Percentiles rank a stretch among this genome's conserved stretches.
These are phyloP conservation scores for Petrolisthes cinctipes DNA, from an alignment of 2,888 invertebrate species.

Conservation along the genomic window DNA sequence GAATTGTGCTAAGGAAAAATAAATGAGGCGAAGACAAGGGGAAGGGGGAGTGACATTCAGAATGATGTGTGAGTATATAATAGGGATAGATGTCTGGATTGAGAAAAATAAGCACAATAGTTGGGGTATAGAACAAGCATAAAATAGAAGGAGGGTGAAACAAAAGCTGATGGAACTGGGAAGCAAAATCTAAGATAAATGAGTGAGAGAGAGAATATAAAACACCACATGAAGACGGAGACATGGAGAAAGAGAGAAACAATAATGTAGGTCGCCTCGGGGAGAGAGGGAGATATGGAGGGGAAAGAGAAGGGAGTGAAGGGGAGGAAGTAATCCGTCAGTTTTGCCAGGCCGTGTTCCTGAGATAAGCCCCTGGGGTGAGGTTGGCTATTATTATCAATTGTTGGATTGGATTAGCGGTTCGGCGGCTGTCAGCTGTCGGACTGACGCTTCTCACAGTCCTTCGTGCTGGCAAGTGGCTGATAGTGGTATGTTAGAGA, in stretches of 20 bases:
- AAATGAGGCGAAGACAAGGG: background rate
- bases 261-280: background rate
- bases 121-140: background rate
- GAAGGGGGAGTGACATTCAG: background rate
- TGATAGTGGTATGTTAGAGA: background rate
- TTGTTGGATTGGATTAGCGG: constrained; percentile 55
- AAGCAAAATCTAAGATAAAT: background rate
- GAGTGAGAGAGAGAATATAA: background rate
- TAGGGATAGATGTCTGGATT: background rate
- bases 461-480: background rate
- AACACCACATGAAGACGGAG: background rate
- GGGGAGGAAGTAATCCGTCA: constrained; percentile 46
- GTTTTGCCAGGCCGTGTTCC: constrained; percentile 50
- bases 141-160: background rate
- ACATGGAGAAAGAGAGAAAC: constrained; percentile 12
- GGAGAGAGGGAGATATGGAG: constrained; percentile 41
- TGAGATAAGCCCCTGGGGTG: constrained; percentile 36
- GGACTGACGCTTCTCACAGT: constrained; percentile 33
- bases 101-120: background rate
- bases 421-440: constrained; percentile 49
- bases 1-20: background rate
- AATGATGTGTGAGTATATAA: background rate
- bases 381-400: constrained; percentile 56
- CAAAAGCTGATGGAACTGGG: background rate
- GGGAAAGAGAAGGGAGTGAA: constrained; percentile 2